phyloP scores from a whole-genome alignment of 2,888 invertebrate genomes.

The Hyles lineata region DNA sequence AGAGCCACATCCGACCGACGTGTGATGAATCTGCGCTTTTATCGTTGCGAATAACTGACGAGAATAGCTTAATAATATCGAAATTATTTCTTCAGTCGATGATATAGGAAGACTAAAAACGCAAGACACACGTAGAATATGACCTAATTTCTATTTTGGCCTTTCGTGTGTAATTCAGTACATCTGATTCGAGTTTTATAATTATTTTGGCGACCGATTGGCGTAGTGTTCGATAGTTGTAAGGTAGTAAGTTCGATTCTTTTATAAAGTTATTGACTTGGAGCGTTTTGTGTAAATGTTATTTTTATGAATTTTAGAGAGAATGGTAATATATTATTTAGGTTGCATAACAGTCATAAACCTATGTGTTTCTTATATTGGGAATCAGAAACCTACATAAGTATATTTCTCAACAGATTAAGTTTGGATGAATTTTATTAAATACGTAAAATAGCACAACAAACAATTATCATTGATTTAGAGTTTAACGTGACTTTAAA shows the following conservation, averaged over 20 bases:
- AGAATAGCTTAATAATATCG: not conserved
- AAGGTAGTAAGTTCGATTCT: not conserved
- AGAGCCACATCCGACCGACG: not conserved
- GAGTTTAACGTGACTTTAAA: too few relatives aligned
- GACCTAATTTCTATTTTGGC: slow-evolving; percentile 22
- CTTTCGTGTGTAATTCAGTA: not conserved
- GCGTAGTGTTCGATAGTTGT: not conserved
- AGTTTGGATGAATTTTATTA: too few relatives aligned
- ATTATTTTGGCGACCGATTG: not conserved
- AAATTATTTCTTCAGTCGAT: not conserved
- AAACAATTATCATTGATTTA: too few relatives aligned
- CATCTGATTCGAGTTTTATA: not conserved
- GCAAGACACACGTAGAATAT: not conserved
- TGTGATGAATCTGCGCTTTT: not conserved
- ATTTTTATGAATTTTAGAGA: too few relatives aligned
- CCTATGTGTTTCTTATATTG: too few relatives aligned
- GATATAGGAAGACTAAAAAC: slow-evolving; percentile 5
- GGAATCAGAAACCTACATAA: too few relatives aligned
- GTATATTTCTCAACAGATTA: too few relatives aligned
- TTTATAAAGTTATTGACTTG: not conserved
- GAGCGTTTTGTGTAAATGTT: too few relatives aligned
- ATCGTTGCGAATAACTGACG: slow-evolving; percentile 1
- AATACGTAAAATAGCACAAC: too few relatives aligned
- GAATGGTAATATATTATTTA: too few relatives aligned
- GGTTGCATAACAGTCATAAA: too few relatives aligned